Conservation (phyloP, 2,113 vertebrate species). For the Typhlomys cinereus region DNA sequence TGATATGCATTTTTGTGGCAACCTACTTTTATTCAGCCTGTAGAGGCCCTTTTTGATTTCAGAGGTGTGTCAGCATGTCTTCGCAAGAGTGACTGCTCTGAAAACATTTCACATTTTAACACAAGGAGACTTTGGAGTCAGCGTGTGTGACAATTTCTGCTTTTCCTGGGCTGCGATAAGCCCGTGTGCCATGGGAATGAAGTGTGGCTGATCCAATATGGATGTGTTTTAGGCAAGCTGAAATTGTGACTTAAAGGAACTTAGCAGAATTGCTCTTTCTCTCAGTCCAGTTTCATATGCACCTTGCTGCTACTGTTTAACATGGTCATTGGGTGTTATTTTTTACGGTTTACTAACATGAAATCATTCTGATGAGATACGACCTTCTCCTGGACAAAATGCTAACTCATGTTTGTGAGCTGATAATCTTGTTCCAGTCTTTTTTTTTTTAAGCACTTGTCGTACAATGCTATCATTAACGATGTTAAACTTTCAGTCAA, state of each 20-base stretch:
- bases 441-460: slow-evolving; percentile 20
- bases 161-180: background rate
- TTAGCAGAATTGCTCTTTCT: background rate
- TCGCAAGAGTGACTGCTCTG: slow-evolving; percentile 28
- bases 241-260: slow-evolving; percentile 1
- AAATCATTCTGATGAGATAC: background rate
- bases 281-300: background rate
- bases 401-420: background rate
- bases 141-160: background rate
- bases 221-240: background rate
- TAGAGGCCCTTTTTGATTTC: background rate
- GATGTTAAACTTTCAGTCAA: slow-evolving; percentile 15
- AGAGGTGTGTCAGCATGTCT: slow-evolving; percentile 52
- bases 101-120: slow-evolving; percentile 37
- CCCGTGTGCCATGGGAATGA: background rate
- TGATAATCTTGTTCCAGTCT: background rate
- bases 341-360: background rate
- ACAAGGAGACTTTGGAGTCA: background rate
- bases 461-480: slow-evolving; percentile 38
- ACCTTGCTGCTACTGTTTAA: background rate
- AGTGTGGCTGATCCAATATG: background rate
- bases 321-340: background rate
- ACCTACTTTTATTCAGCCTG: background rate
- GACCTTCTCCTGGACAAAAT: background rate
- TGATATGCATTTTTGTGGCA: slow-evolving; percentile 37